Base-by-base conservation (phyloP, 2,113 vertebrate genomes). In the Cochlearius cochlearius region DNA sequence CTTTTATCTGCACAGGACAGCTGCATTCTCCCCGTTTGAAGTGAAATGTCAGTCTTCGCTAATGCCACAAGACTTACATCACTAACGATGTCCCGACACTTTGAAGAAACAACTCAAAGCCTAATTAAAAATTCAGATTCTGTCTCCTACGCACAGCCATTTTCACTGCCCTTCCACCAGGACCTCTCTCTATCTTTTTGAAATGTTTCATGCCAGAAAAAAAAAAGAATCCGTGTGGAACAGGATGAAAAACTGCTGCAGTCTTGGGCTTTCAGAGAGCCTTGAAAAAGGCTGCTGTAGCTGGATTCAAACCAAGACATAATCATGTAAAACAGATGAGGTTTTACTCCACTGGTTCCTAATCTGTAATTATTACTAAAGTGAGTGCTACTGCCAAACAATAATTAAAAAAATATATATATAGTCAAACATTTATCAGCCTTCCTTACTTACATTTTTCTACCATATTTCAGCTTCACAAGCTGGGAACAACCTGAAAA, bases 81-180 rank as follows among this genome's bases (percentile, higher is more conserved):
- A 49, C 98, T 97, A 82, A 98, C 97, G 95, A 98, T 94, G 98
- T 90, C 94, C 97, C 53, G 10, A 67, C 19, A 90, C 98, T 99
- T 98, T 98, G 98, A 99, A 98, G 98, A 94, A 94, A 90, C 69
- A 71, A 96, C 98, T 98, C 98, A 98, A 98, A 98, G 98, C 97
- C 94, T 96, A 97, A 98, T 99, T 98, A 99, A 98, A 98, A 98
- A 99, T 98, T 98, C 98, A 98, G 97, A 98, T 98, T 98, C 38
- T 67, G 72, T 96, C 97, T 98, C 97, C 96, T 81, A 43, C 53
- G 23, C 39, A 27, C 69, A 77, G 90, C 22, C 52, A 67, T 96
- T 97, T 95, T 78, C 93, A 79, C 90, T 94, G 96, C 86, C 94
- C 97, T 98, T 98, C 97, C 90, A 96, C 85, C 95, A 97, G 96